phyloP scores from a whole-genome alignment of 2,888 invertebrate genomes.

The Tetropium fuscum region DNA sequence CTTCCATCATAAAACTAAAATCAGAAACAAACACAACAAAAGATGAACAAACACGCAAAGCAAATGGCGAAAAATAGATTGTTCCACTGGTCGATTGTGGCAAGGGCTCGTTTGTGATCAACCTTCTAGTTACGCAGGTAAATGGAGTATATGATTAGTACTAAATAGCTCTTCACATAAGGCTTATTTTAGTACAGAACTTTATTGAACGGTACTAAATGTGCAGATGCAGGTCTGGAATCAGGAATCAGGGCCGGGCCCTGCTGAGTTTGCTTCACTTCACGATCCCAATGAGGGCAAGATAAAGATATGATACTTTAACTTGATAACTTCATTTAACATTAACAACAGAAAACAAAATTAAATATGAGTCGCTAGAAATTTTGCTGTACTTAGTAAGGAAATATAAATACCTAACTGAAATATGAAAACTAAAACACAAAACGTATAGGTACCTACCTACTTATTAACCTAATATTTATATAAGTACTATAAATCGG shows the following conservation, averaged over 20 bases:
- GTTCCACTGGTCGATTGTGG: slow-evolving; percentile 68
- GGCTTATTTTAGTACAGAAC: slow-evolving; percentile 45
- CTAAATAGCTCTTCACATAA: slow-evolving; percentile 35
- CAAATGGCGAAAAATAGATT: slow-evolving; percentile 62
- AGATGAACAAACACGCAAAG: slow-evolving; percentile 61
- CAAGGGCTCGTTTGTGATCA: slow-evolving; percentile 40
- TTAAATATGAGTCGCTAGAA: no score
- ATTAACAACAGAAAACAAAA: no score
- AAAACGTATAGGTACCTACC: no score
- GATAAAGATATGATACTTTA: no score
- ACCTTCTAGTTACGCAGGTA: slow-evolving; percentile 49
- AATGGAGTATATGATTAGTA: slow-evolving; percentile 43
- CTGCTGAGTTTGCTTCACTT: not conserved
- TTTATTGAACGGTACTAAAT: slow-evolving; percentile 38
- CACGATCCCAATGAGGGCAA: no score
- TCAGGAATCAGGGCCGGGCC: not conserved
- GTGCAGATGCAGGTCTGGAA: not conserved
- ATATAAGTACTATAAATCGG: no score
- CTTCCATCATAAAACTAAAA: slow-evolving; percentile 59
- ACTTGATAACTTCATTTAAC: no score
- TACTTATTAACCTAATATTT: no score
- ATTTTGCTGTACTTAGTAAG: no score
- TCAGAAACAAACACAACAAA: slow-evolving; percentile 56
- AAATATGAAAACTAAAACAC: no score
- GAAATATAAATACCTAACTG: no score